A percentile compares a stretch with the other conserved stretches of the same genome.
Conservation (phyloP, 2,797 vertebrate species). For the Octomys mimax region DNA sequence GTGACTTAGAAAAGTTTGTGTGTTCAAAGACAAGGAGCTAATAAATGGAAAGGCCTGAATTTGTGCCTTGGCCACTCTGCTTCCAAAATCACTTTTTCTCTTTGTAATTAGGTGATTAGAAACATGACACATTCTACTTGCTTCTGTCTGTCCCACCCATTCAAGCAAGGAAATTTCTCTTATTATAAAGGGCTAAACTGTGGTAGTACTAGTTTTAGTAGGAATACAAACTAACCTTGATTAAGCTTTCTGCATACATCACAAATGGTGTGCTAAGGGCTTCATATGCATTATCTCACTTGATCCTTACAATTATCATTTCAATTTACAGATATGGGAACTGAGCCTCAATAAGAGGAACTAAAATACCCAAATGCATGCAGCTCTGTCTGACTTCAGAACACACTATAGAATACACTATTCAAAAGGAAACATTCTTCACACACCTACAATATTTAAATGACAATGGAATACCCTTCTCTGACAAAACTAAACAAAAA, state of each 20-base stretch:
- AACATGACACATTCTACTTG: not conserved
- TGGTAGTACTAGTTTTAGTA: not conserved
- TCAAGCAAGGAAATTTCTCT: slow-evolving; percentile 17
- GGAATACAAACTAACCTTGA: slow-evolving; percentile 18
- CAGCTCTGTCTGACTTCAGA: slow-evolving; percentile 45
- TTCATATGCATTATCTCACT: slow-evolving; percentile 34
- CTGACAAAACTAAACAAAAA: too few species aligned
- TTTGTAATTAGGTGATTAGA: not conserved
- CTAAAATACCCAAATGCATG: not conserved
- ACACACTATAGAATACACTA: not conserved
- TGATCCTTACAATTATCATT: not conserved
- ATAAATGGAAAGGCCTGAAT: slow-evolving; percentile 12
- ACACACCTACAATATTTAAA: too few species aligned
- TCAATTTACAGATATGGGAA: slow-evolving; percentile 16
- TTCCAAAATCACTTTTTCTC: slow-evolving; percentile 57
- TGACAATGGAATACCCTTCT: too few species aligned
- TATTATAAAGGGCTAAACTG: slow-evolving; percentile 18
- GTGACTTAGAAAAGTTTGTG: slow-evolving; percentile 8
- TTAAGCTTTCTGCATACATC: not conserved
- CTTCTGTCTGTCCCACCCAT: not conserved
- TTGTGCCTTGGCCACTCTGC: not conserved
- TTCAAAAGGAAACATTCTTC: not conserved
- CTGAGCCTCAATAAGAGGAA: slow-evolving; percentile 1
- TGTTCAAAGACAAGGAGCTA: not conserved
- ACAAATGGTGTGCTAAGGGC: slow-evolving; percentile 12